These are phyloP conservation scores for Ginglymostoma cirratum DNA, from an alignment of 2,113 vertebrate species.

Conservation along the genomic window DNA sequence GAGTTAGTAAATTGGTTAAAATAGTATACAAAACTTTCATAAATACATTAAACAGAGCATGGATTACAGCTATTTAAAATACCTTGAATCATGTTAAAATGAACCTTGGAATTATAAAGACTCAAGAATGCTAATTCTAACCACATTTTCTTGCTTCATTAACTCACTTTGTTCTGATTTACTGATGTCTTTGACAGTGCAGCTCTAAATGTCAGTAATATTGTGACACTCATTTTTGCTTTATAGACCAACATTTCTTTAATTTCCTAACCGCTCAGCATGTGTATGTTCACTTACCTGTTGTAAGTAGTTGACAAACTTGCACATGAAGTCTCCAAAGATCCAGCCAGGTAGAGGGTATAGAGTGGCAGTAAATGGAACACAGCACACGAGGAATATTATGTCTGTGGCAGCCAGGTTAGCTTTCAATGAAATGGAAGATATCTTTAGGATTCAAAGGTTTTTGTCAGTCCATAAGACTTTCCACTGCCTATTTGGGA, in stretches of 20 bases:
- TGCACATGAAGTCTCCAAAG: conserved; percentile 75
- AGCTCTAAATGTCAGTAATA: not conserved
- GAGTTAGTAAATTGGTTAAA: not conserved
- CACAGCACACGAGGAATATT: conserved; percentile 72
- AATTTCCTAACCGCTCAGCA: not conserved
- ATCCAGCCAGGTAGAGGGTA: conserved; percentile 73
- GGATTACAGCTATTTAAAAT: not conserved
- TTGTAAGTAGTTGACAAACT: conserved; percentile 70
- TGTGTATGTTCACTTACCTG: conserved; percentile 53
- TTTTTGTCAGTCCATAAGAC: not conserved
- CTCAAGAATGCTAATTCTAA: not conserved
- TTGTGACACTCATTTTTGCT: not conserved
- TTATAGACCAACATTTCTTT: not conserved
- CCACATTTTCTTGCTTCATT: not conserved
- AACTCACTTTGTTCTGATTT: not conserved
- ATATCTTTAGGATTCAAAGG: conserved; percentile 14
- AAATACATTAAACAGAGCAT: not conserved
- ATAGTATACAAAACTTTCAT: not conserved
- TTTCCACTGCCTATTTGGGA: not conserved
- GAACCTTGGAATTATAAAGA: not conserved
- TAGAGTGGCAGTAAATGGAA: conserved; percentile 71
- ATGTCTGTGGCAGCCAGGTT: conserved; percentile 73
- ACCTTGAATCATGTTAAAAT: not conserved
- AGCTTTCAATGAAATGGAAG: conserved; percentile 48
- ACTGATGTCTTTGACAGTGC: no score